Evolutionary conservation across 2,113 vertebrate genomes (phyloP), one percentile per base, ranked within the genome.

Genomic region (Psittacara wagleri): DNA sequence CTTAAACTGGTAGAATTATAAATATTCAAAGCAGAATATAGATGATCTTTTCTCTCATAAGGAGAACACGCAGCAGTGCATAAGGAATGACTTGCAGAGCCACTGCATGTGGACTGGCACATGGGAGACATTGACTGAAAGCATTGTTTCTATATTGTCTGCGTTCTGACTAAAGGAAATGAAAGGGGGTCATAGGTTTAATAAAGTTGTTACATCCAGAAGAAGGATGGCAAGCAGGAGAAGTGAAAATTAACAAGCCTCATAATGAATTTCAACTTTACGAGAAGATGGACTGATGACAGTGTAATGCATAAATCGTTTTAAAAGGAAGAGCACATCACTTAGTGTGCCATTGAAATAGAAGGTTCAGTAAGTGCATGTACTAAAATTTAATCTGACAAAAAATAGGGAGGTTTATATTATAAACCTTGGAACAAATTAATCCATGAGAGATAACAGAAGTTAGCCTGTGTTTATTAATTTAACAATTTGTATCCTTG

Each of bases 21-120:
- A 96, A 88, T 96, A 95, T 92, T 96, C 74, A 95, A 86, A 95
- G 81, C 31, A 70, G 64, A 92, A 79, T 46, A 74, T 22, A 73
- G 43, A 61, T 48, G 72, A 55, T 95, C 69, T 80, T 95, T 95
- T 86, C 27, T 59, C 35, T 91, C 6, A 1, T 18, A 31, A 57
- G 57, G 44, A 41, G 76, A 92, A 44, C 75, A 49, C 1, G 27
- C 63, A 95, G 82, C 20, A 6, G 29, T 28, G 24, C 41, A 11
- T 78, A 70, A 69, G 57, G 69, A 88, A 90, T 76, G 87, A 83
- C 22, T 63, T 68, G 49, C 35, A 44, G 88, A 94, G 39, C 67
- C 61, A 44, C n/a, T 95, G 62, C 29, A 18, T 79, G 52, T 55
- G 28, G 44, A 72, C 44, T 73, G 77, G 70, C 31, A 79, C 49